Base-by-base conservation (phyloP, 2,797 vertebrate genomes). In the Eutrigla gurnardus region DNA sequence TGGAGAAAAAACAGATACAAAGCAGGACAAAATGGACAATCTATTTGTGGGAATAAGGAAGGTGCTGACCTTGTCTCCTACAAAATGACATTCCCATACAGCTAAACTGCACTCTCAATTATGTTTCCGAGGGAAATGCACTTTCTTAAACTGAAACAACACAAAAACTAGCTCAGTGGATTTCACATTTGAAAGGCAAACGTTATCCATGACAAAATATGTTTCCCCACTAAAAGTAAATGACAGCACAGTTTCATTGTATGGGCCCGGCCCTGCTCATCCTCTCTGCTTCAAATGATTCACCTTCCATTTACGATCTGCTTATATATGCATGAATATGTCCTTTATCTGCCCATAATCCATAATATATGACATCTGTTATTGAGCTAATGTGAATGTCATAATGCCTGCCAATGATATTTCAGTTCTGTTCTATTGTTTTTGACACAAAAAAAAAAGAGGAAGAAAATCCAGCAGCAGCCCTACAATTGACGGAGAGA, bases 391-490 rank as follows among this genome's bases (percentile, higher is more conserved):
- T 61, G 3, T 33, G 4, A 45, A 33, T 15, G 25, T 15, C 7
- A 60, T 60, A 35, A 36, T 17, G 35, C 33, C 33, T 17, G 33
- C 7, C 33, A 25, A 25, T 25, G 25, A 25, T 25, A 49, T 49
- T 49, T 33, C 17, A 36, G 3, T 7, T 42, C 13, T 62, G 25
- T 62, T 8, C 25, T 25, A 18, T 50, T 50, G 49, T 12, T 47
- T n/a, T 47, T 9, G 17, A 47, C 4, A 11, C 25, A 25, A 50
- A 52, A 9, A 50, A n/a, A 49, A 78, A 45, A 73, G 63, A 62
- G 36, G 42, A 18, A 74, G 35, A 77, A 25, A 25, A 25, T 25
- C 25, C 0, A 14, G 43, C 10, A 65, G 67, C 39, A 2, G 39
- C 25, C 25, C 25, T 25, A 25, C 25, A 25, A 25, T 2, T 25